Conservation (phyloP, 1,140 invertebrate species). For the Drosophila trapezifrons region DNA sequence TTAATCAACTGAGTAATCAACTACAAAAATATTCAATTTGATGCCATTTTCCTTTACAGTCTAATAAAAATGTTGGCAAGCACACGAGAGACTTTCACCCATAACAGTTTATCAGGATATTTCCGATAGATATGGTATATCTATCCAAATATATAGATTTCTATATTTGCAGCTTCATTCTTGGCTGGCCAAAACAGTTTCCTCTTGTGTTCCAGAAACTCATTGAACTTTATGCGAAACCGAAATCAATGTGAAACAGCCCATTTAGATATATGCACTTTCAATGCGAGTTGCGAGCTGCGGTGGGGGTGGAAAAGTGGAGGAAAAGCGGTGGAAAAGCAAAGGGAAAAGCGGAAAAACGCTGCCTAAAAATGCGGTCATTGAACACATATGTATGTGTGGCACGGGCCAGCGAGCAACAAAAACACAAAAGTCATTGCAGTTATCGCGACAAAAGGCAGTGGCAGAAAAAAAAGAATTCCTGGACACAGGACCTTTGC, state of each 20-base stretch:
- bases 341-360: slow-evolving; percentile 23
- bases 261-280: slow-evolving; percentile 56
- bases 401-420: slow-evolving; percentile 33
- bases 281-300: slow-evolving; percentile 43
- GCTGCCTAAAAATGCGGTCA: slow-evolving; percentile 64
- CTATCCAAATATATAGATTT: slow-evolving; percentile 1
- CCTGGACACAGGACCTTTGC: slow-evolving; percentile 68
- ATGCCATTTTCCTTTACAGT: not conserved
- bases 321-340: slow-evolving; percentile 4
- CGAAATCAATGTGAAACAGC: slow-evolving; percentile 67
- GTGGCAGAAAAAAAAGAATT: slow-evolving; percentile 35
- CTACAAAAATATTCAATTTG: not conserved
- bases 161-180: slow-evolving; percentile 17
- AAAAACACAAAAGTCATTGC: slow-evolving; percentile 36
- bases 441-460: slow-evolving; percentile 57
- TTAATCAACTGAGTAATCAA: not conserved
- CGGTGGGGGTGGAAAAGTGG: slow-evolving; percentile 39
- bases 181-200: slow-evolving; percentile 44
- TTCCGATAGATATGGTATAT: not conserved
- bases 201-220: slow-evolving; percentile 54
- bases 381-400: slow-evolving; percentile 67
- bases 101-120: slow-evolving; percentile 10
- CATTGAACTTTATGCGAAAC: slow-evolving; percentile 68
- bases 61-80: not conserved
- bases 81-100: not conserved